These are phyloP conservation scores for Aphelocoma coerulescens DNA, from an alignment of 2,113 vertebrate species.

Conservation along the genomic window DNA sequence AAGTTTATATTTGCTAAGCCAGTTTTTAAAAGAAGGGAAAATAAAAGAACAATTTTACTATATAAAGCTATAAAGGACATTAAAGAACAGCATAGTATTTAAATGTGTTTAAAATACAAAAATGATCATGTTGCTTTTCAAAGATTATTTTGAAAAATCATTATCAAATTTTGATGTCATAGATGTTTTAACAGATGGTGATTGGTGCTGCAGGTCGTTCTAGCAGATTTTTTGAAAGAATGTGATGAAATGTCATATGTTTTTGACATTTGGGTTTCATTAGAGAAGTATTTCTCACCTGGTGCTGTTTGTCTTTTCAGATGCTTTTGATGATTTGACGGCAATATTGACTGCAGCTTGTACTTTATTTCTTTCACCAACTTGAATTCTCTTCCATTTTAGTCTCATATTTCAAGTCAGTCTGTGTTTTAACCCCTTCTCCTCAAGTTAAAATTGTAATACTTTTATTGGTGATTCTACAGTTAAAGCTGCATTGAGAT, in stretches of 20 bases:
- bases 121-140: background rate
- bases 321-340: background rate
- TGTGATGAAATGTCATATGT: background rate
- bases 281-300: constrained; percentile 15
- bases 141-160: background rate
- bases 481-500: background rate
- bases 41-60: background rate
- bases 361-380: background rate
- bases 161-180: background rate
- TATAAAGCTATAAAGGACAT: background rate
- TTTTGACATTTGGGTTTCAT: constrained; percentile 36
- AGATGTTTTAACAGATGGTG: background rate
- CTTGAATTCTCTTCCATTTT: background rate
- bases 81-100: background rate
- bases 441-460: background rate
- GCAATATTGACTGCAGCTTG: background rate
- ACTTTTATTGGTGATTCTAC: background rate
- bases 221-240: background rate
- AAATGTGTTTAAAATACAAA: background rate
- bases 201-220: background rate
- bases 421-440: background rate
- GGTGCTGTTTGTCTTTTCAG: constrained; percentile 3
- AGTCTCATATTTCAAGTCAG: background rate
- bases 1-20: background rate
- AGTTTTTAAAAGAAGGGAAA: background rate